phyloP scores from a whole-genome alignment of 1,140 invertebrate genomes.

The Yoshiicerus persimilis region DNA sequence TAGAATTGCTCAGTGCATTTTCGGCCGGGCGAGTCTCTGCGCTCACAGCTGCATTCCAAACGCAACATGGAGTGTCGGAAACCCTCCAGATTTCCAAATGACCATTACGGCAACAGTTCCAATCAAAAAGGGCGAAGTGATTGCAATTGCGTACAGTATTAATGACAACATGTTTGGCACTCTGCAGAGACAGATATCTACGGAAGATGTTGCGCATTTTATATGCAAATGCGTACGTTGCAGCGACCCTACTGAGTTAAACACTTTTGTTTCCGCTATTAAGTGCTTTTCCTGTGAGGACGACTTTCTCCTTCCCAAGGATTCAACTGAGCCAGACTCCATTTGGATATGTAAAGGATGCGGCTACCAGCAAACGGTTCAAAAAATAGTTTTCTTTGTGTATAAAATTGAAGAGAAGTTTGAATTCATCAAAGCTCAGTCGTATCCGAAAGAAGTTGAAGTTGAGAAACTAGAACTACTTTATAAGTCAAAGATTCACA shows the following conservation, averaged over 20 bases:
- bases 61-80: slow-evolving; percentile 59
- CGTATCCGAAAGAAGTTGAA: background rate
- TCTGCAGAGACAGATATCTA: slow-evolving; percentile 61
- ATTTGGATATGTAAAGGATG: slow-evolving; percentile 56
- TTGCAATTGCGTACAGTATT: slow-evolving; percentile 74
- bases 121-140: slow-evolving; percentile 61
- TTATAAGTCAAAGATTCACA: background rate
- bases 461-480: background rate
- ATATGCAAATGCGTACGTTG: slow-evolving; percentile 67
- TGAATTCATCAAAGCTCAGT: slow-evolving; percentile 16
- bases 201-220: slow-evolving; percentile 60
- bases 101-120: slow-evolving; percentile 64
- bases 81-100: slow-evolving; percentile 60
- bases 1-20: slow-evolving; percentile 56
- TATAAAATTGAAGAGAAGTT: slow-evolving; percentile 24
- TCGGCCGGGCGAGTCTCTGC: slow-evolving; percentile 63
- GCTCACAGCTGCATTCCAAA: slow-evolving; percentile 68
- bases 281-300: slow-evolving; percentile 58
- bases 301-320: slow-evolving; percentile 45
- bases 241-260: slow-evolving; percentile 66
- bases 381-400: slow-evolving; percentile 26
- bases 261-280: slow-evolving; percentile 68
- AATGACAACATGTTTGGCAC: slow-evolving; percentile 69
- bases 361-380: slow-evolving; percentile 20
- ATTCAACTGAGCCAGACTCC: slow-evolving; percentile 50